Evolutionary conservation across 2,113 vertebrate genomes (phyloP).

Genomic region (Larimichthys polyactis): DNA sequence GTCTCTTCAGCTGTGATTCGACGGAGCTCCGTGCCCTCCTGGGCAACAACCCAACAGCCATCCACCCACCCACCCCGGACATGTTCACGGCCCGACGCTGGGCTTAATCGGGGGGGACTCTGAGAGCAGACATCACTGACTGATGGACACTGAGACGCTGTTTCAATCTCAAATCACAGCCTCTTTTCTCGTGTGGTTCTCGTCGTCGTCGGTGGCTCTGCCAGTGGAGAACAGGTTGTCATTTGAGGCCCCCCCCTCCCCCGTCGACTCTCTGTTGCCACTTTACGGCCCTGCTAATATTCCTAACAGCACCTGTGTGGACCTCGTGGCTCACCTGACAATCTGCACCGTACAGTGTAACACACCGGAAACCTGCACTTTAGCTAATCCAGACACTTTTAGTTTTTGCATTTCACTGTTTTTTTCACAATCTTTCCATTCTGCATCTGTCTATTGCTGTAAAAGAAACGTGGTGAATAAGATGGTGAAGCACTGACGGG

Average conservation of each 20-base stretch:
- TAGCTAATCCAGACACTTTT: conserved; percentile 65
- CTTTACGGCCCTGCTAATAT: conserved; percentile 23
- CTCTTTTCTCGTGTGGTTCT: conserved; percentile 28
- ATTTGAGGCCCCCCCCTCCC: conserved; percentile 25
- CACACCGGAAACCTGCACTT: conserved; percentile 79
- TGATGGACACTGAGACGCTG: conserved; percentile 5
- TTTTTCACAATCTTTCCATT: conserved; percentile 7
- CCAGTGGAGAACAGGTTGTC: conserved; percentile 37
- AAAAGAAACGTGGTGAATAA: conserved; percentile 9
- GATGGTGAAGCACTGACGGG: conserved; percentile 7
- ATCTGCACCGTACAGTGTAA: conserved; percentile 67
- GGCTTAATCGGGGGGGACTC: neutral
- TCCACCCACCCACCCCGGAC: neutral
- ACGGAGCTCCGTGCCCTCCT: conserved; percentile 25
- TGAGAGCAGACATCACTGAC: conserved; percentile 15
- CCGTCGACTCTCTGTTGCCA: neutral
- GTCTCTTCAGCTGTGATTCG: conserved; percentile 81
- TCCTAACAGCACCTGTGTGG: conserved; percentile 25
- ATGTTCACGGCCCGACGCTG: neutral
- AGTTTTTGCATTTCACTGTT: conserved; percentile 31
- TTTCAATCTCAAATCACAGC: conserved; percentile 41
- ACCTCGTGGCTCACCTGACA: conserved; percentile 65
- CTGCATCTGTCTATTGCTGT: conserved; percentile 21
- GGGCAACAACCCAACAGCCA: neutral
- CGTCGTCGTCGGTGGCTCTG: too few relatives aligned